Evolutionary conservation across 2,888 invertebrate genomes (phyloP).

Genomic region (Spisula subtruncata): DNA sequence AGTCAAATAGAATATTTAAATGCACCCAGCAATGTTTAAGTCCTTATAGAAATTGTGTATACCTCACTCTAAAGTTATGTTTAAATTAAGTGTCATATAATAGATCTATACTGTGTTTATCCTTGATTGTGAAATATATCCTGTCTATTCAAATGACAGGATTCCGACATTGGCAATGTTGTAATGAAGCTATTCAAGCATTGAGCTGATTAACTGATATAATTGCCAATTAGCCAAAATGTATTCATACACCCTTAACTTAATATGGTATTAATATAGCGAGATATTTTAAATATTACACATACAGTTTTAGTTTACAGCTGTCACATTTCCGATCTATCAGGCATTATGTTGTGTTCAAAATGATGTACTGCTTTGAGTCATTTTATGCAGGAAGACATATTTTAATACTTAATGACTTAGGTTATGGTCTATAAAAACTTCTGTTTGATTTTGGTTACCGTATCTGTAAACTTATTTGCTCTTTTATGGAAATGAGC

Average conservation of each 20-base stretch:
- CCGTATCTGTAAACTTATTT: too few species aligned
- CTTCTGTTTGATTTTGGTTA: too few species aligned
- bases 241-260: not conserved
- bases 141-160: not conserved
- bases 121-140: constrained; percentile 25
- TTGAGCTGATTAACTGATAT: constrained; percentile 25
- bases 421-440: too few species aligned
- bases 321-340: too few species aligned
- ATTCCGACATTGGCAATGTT: not conserved
- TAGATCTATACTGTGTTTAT: constrained; percentile 1
- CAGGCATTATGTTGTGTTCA: too few species aligned
- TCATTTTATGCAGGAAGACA: too few species aligned
- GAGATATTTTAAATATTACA: not conserved
- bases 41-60: not conserved
- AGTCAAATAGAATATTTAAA: not conserved
- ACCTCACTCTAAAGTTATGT: not conserved
- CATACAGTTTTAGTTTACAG: too few species aligned
- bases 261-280: not conserved
- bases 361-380: too few species aligned
- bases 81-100: constrained; percentile 23
- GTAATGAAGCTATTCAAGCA: constrained; percentile 17
- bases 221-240: constrained; percentile 36
- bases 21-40: not conserved
- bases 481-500: too few species aligned
- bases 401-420: too few species aligned